Conservation (phyloP, 1,140 invertebrate species). For the Ostrea edulis region DNA sequence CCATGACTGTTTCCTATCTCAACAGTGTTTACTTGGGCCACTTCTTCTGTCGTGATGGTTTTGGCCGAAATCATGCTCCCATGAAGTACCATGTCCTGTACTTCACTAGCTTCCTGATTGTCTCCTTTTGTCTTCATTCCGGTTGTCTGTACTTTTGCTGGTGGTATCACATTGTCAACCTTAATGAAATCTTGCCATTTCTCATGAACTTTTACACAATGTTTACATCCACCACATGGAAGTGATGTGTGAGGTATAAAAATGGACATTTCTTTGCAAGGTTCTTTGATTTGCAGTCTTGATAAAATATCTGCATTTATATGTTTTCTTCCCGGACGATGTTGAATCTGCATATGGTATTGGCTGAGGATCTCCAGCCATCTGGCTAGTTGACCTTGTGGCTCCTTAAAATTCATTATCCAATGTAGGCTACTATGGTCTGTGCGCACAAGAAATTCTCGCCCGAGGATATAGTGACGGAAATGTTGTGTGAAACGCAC, state of each 20-base stretch:
- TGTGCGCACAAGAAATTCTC: conserved; percentile 57
- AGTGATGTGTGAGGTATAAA: conserved; percentile 19
- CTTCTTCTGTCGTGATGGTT: too few species aligned
- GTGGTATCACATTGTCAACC: too few species aligned
- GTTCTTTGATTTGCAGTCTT: background rate
- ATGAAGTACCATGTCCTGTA: background rate
- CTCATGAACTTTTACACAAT: conserved; percentile 45
- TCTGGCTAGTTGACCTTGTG: too few species aligned
- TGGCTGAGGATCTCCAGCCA: too few species aligned
- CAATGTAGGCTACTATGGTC: conserved; percentile 64
- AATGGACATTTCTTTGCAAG: conserved; percentile 35
- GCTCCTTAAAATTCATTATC: too few species aligned
- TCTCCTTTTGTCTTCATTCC: too few species aligned
- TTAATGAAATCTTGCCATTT: too few species aligned
- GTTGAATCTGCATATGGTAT: too few species aligned
- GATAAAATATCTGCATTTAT: conserved; percentile 66
- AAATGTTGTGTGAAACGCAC: conserved; percentile 55
- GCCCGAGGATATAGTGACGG: conserved; percentile 59
- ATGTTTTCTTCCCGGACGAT: too few species aligned
- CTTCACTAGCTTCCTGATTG: background rate
- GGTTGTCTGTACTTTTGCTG: too few species aligned
- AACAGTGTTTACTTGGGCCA: background rate
- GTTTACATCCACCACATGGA: conserved; percentile 49
- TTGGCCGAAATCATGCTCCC: background rate
- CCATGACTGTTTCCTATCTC: conserved; percentile 10